phyloP scores from a whole-genome alignment of 2,888 invertebrate genomes.

The Ormyrus rosae region DNA sequence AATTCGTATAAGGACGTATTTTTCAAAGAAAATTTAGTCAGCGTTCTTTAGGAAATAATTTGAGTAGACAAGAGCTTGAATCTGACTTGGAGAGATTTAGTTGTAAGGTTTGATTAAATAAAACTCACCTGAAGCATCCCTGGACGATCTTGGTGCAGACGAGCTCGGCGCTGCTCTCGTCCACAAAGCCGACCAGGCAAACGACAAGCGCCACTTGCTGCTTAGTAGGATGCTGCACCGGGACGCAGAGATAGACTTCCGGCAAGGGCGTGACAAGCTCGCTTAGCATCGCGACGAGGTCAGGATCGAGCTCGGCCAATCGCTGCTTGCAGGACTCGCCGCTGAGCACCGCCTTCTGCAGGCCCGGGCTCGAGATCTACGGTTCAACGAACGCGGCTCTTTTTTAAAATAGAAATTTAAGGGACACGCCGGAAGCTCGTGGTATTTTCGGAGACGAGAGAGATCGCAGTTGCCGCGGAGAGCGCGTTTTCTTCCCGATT shows the following conservation, averaged over 20 bases:
- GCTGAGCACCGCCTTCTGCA: slow-evolving; percentile 51
- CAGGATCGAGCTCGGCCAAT: slow-evolving; percentile 64
- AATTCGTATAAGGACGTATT: too few relatives aligned
- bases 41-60: too few relatives aligned
- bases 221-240: slow-evolving; percentile 68
- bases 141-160: slow-evolving; percentile 66
- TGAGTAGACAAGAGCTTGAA: too few relatives aligned
- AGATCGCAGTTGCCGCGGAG: too few relatives aligned
- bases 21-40: too few relatives aligned
- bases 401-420: too few relatives aligned
- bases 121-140: slow-evolving; percentile 71
- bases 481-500: too few relatives aligned
- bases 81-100: too few relatives aligned
- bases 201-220: slow-evolving; percentile 68
- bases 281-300: slow-evolving; percentile 64
- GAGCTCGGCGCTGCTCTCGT: slow-evolving; percentile 58
- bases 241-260: slow-evolving; percentile 65
- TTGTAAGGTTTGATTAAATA: too few relatives aligned
- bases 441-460: too few relatives aligned
- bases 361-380: slow-evolving; percentile 50
- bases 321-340: slow-evolving; percentile 59
- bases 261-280: slow-evolving; percentile 61
- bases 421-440: too few relatives aligned
- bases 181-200: slow-evolving; percentile 64
- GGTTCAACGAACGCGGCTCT: too few relatives aligned